These are phyloP conservation scores for Rhingia rostrata DNA, from an alignment of 2,888 invertebrate genomes.

Conservation along the genomic window DNA sequence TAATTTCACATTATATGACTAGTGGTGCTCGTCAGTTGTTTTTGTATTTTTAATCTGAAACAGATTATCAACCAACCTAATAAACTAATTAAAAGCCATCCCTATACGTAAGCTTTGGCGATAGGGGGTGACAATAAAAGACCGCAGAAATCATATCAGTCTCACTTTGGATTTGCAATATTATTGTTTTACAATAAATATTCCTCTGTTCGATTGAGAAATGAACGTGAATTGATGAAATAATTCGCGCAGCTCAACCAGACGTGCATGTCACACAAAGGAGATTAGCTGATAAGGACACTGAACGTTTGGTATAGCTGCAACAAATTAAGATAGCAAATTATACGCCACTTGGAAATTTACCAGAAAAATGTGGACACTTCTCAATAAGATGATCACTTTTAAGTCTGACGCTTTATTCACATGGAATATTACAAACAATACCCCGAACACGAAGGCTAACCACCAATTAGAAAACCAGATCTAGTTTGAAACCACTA, in stretches of 20 bases:
- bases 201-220: conserved; percentile 1
- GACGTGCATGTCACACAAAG: conserved; percentile 25
- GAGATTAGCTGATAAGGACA: conserved; percentile 52
- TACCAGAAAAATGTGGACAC: conserved; percentile 8
- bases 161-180: conserved; percentile 15
- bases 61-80: background rate
- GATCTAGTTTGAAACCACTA: too few relatives aligned
- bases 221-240: conserved; percentile 10
- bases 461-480: too few relatives aligned
- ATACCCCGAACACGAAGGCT: too few relatives aligned
- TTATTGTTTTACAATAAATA: conserved; percentile 17
- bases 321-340: conserved; percentile 18
- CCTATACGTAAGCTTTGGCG: too few relatives aligned
- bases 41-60: background rate
- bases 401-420: background rate
- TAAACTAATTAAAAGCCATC: background rate
- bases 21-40: background rate
- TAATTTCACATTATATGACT: background rate
- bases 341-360: background rate
- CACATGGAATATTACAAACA: too few relatives aligned
- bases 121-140: conserved; percentile 9
- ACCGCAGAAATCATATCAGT: conserved; percentile 3
- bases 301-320: conserved; percentile 1
- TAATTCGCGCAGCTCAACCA: conserved; percentile 8
- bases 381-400: conserved; percentile 12